Conservation (phyloP, 2,113 vertebrate species). For the Marcusenius ussheri region DNA sequence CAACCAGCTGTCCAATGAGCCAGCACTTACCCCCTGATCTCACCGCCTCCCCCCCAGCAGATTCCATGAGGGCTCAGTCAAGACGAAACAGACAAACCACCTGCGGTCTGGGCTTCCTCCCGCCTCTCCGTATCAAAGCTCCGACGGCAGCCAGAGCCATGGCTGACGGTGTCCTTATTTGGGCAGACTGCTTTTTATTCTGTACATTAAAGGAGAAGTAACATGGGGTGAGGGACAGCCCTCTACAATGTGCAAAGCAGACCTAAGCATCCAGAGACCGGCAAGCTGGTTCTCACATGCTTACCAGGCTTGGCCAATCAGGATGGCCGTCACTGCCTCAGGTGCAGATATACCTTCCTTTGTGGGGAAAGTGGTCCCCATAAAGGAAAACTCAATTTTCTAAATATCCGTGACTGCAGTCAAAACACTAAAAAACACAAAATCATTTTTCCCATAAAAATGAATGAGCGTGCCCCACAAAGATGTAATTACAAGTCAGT, state of each 20-base stretch:
- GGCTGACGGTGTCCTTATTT: not conserved
- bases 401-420: too few species aligned
- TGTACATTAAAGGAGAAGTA: not conserved
- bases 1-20: not conserved
- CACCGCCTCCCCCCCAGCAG: not conserved
- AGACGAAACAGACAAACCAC: conserved; percentile 3
- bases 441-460: too few species aligned
- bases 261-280: not conserved
- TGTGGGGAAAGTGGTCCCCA: too few species aligned
- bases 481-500: too few species aligned
- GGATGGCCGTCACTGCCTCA: not conserved
- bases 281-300: not conserved
- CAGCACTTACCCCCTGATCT: not conserved
- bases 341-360: too few species aligned
- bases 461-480: too few species aligned
- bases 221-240: not conserved
- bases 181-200: not conserved
- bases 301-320: not conserved
- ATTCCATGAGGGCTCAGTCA: not conserved
- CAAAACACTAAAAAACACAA: too few species aligned
- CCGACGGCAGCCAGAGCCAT: not conserved
- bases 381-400: too few species aligned
- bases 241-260: not conserved
- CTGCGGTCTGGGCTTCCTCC: not conserved
- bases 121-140: not conserved